Conservation (phyloP, 2,888 invertebrate species). For the Plebejus anna region DNA sequence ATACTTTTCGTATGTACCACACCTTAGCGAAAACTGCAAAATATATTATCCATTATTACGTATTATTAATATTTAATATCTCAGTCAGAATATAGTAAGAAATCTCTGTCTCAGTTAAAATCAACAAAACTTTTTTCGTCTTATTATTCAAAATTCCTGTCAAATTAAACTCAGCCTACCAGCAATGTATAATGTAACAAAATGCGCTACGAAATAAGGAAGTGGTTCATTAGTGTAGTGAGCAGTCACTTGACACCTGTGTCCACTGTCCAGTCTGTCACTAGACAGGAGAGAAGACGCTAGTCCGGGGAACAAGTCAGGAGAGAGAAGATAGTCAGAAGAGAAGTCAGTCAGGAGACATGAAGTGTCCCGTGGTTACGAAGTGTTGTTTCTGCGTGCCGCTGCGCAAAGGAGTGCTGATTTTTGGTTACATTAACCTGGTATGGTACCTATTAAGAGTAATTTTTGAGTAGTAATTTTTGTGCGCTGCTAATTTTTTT, state of each 20-base stretch:
- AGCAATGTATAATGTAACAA: slow-evolving; percentile 17
- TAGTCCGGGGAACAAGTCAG: neutral
- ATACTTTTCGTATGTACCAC: no score
- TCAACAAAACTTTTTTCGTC: no score
- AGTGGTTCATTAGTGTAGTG: neutral
- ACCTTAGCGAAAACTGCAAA: no score
- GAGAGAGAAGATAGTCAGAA: neutral
- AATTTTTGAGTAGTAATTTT: no score
- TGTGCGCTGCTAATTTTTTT: no score
- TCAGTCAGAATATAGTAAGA: no score
- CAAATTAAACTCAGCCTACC: no score
- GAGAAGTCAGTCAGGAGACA: neutral
- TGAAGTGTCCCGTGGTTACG: slow-evolving; percentile 46
- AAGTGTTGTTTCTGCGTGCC: slow-evolving; percentile 65
- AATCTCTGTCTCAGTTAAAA: no score
- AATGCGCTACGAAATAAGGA: slow-evolving; percentile 10
- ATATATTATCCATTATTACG: no score
- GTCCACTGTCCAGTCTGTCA: neutral
- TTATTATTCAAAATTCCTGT: no score
- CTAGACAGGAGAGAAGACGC: no score
- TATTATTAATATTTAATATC: no score
- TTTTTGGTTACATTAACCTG: slow-evolving; percentile 62
- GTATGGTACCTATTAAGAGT: slow-evolving; percentile 45
- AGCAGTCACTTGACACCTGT: neutral
- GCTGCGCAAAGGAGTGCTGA: slow-evolving; percentile 54